These are phyloP conservation scores for Danaus chrysippus DNA, from an alignment of 2,888 invertebrate genomes.

Conservation along the genomic window DNA sequence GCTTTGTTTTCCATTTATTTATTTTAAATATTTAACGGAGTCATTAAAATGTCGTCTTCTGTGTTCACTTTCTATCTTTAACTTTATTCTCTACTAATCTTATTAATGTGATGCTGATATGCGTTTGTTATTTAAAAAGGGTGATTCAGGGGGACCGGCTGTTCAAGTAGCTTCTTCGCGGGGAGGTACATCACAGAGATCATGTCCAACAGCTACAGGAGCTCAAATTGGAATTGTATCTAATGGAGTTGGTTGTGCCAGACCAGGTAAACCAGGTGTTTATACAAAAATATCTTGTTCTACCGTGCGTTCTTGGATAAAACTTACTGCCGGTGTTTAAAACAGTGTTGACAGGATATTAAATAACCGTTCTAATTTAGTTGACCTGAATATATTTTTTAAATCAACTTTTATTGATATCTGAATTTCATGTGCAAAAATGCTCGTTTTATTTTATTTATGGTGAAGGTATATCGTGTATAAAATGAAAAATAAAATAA, in stretches of 20 bases:
- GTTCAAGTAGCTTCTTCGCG: conserved; percentile 24
- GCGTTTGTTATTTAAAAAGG: conserved; percentile 23
- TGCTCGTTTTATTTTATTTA: no score
- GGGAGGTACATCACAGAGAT: background rate
- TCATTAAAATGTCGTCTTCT: no score
- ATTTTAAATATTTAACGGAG: background rate
- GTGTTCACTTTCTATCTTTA: no score
- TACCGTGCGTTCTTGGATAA: conserved; percentile 38
- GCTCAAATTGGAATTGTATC: conserved; percentile 45
- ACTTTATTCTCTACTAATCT: background rate
- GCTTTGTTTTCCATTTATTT: background rate
- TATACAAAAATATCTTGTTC: conserved; percentile 40
- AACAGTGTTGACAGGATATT: background rate
- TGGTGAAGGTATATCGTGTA: no score
- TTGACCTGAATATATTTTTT: background rate
- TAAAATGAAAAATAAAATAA: no score
- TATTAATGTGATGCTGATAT: background rate
- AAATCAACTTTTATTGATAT: background rate
- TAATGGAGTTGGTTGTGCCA: conserved; percentile 46
- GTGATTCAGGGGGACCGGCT: conserved; percentile 46
- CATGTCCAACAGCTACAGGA: conserved; percentile 12
- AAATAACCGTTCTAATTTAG: conserved; percentile 3
- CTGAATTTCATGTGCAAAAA: no score
- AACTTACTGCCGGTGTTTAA: conserved; percentile 27
- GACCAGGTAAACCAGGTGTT: conserved; percentile 42